phyloP scores from a whole-genome alignment of 1,140 invertebrate genomes.

The Drosophila sp. region DNA sequence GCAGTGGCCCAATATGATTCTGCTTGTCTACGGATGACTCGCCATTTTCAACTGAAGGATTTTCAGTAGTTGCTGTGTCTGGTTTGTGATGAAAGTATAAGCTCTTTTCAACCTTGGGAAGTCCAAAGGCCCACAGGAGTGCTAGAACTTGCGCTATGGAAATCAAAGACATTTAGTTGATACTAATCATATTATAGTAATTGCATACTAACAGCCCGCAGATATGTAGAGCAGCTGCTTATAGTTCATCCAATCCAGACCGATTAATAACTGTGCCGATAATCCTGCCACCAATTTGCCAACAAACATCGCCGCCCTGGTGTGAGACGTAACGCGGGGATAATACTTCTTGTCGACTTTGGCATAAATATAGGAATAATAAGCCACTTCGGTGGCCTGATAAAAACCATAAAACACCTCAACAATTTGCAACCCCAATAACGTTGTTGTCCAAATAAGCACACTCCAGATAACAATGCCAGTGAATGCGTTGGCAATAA shows the following conservation, averaged over 20 bases:
- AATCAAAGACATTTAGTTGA: background rate
- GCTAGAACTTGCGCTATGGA: constrained; percentile 88
- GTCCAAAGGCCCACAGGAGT: constrained; percentile 89
- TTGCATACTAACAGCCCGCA: constrained; percentile 85
- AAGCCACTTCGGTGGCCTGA: constrained; percentile 95
- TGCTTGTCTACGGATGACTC: background rate
- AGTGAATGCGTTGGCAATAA: constrained; percentile 90
- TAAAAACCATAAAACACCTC: constrained; percentile 92
- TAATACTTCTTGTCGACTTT: constrained; percentile 92
- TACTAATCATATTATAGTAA: background rate
- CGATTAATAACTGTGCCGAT: constrained; percentile 87
- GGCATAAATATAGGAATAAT: constrained; percentile 97
- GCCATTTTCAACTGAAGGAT: constrained; percentile 4
- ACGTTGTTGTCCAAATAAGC: constrained; percentile 88
- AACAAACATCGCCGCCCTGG: constrained; percentile 88
- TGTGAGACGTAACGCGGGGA: constrained; percentile 90
- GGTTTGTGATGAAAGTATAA: constrained; percentile 90
- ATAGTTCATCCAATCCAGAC: constrained; percentile 87
- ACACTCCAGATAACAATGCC: constrained; percentile 90
- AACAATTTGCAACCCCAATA: constrained; percentile 87
- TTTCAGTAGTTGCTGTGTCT: background rate
- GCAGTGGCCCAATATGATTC: constrained; percentile 19
- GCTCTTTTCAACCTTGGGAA: constrained; percentile 91
- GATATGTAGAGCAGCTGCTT: constrained; percentile 90
- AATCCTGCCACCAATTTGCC: constrained; percentile 89